A percentile compares a stretch with the other conserved stretches of the same genome.
Evolutionary conservation across 2,888 invertebrate genomes (phyloP).

Genomic region (Ophion costatus): DNA sequence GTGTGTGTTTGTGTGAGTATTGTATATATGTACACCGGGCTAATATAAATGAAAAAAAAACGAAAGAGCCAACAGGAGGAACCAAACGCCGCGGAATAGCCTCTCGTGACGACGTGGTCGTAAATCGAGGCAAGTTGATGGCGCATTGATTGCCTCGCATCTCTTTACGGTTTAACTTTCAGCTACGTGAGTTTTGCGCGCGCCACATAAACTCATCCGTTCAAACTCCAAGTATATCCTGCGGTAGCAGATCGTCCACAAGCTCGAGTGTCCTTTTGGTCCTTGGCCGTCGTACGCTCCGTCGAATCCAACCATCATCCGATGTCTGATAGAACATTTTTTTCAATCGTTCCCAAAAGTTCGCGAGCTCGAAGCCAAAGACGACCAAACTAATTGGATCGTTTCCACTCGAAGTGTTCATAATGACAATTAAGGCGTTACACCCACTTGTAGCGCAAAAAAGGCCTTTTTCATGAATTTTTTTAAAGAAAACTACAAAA

Average conservation of each 20-base stretch:
- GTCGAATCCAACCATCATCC: too few species aligned
- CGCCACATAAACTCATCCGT: not conserved
- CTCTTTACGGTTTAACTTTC: slow-evolving; percentile 74
- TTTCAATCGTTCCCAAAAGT: not conserved
- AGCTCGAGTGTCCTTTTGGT: not conserved
- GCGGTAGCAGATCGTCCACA: not conserved
- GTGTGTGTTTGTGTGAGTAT: not conserved
- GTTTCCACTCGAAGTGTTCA: too few species aligned
- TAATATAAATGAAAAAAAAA: slow-evolving; percentile 38
- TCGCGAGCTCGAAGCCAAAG: too few species aligned
- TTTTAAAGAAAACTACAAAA: too few species aligned
- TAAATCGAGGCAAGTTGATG: slow-evolving; percentile 82
- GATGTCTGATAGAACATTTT: too few species aligned
- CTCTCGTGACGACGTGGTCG: slow-evolving; percentile 80
- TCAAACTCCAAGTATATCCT: not conserved
- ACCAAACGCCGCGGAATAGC: slow-evolving; percentile 66
- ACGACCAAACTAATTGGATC: too few species aligned
- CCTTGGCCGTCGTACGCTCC: too few species aligned
- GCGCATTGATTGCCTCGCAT: slow-evolving; percentile 82
- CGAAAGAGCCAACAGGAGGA: slow-evolving; percentile 67
- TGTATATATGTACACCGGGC: not conserved
- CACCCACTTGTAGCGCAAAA: too few species aligned
- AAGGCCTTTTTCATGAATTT: too few species aligned
- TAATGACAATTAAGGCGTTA: too few species aligned
- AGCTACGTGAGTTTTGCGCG: slow-evolving; percentile 8